A percentile compares a stretch with the other conserved stretches of the same genome.
phyloP scores from a whole-genome alignment of 2,113 vertebrate genomes.

The Gulo gulo region DNA sequence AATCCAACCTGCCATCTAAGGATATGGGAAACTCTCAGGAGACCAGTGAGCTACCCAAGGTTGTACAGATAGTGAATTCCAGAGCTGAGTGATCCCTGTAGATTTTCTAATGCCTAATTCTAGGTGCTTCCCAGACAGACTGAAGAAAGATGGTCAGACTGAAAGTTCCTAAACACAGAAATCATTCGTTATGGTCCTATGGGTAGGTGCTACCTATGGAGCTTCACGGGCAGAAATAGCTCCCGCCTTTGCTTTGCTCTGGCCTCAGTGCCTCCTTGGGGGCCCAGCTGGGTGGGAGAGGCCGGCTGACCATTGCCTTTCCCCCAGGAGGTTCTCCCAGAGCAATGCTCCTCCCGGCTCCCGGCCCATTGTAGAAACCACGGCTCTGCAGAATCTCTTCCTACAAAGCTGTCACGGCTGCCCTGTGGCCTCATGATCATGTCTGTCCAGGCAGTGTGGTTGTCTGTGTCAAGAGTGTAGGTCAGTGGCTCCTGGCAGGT shows the following conservation, averaged over 20 bases:
- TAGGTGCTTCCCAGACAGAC: neutral
- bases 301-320: neutral
- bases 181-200: rapidly evolving
- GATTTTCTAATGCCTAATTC: neutral
- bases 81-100: neutral
- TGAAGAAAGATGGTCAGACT: neutral
- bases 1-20: neutral
- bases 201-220: rapidly evolving
- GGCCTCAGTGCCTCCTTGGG: neutral
- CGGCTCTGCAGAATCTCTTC: neutral
- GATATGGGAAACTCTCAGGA: neutral
- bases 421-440: neutral
- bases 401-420: neutral
- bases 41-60: neutral
- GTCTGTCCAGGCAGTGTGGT: neutral
- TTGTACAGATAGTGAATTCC: neutral
- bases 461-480: neutral
- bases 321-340: neutral
- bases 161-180: neutral
- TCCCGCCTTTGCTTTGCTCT: rapidly evolving
- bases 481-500: constrained; percentile 36
- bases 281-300: neutral
- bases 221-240: neutral
- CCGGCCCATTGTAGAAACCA: neutral
- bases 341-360: neutral